Evolutionary conservation across 2,888 invertebrate genomes (phyloP).

Genomic region (Pimpla rufipes): DNA sequence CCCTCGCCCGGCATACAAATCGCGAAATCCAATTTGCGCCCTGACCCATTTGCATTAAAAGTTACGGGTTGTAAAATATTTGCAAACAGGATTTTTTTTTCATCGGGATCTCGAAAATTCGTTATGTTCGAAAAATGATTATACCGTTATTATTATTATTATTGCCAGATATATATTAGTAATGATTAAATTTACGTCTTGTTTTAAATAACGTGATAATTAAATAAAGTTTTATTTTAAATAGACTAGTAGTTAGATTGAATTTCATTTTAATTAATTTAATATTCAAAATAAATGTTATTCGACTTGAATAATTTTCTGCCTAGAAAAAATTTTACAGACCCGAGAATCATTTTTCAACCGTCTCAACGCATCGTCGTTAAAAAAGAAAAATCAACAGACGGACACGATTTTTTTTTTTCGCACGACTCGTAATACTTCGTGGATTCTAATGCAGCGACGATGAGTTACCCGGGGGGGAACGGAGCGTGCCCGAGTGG

Average conservation of each 20-base stretch:
- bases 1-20: background rate
- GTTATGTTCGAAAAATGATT: background rate
- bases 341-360: too few relatives aligned
- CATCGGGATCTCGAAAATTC: background rate
- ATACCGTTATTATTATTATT: too few relatives aligned
- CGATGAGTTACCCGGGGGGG: constrained; percentile 59
- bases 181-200: too few relatives aligned
- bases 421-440: constrained; percentile 39
- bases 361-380: too few relatives aligned
- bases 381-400: background rate
- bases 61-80: background rate
- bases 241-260: too few relatives aligned
- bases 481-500: constrained; percentile 74
- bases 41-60: constrained; percentile 11
- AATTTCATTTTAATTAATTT: too few relatives aligned
- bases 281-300: too few relatives aligned
- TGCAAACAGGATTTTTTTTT: background rate
- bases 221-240: too few relatives aligned
- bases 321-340: too few relatives aligned
- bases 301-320: too few relatives aligned
- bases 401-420: constrained; percentile 18
- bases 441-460: constrained; percentile 51
- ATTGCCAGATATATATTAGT: too few relatives aligned
- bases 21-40: constrained; percentile 21
- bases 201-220: too few relatives aligned